Evolutionary conservation across 2,888 invertebrate species (phyloP).

Genomic region (Diarsia mendica): DNA sequence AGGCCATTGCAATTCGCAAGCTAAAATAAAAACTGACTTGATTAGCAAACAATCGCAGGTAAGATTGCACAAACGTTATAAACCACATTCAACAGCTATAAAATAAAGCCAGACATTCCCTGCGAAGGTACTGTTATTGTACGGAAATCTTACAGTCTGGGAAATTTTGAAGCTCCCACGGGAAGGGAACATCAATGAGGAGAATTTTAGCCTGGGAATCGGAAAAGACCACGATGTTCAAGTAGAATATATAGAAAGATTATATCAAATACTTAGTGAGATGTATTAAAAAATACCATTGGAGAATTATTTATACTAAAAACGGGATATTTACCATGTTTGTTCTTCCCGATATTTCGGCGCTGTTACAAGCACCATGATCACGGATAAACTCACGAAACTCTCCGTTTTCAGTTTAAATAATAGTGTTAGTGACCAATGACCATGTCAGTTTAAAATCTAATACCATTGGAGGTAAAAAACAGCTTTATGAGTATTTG

Average conservation of each 20-base stretch:
- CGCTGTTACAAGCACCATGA: too few species aligned
- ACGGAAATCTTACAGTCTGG: slow-evolving; percentile 12
- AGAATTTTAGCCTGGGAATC: slow-evolving; percentile 33
- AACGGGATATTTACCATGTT: too few species aligned
- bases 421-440: too few species aligned
- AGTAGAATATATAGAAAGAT: slow-evolving; percentile 13
- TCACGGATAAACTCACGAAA: too few species aligned
- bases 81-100: slow-evolving; percentile 18
- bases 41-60: slow-evolving; percentile 36
- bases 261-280: background rate
- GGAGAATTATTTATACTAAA: too few species aligned
- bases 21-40: slow-evolving; percentile 14
- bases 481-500: slow-evolving; percentile 1
- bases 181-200: slow-evolving; percentile 38
- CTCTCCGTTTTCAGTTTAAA: too few species aligned
- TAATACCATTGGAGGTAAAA: background rate
- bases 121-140: slow-evolving; percentile 33
- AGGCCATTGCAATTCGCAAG: slow-evolving; percentile 4
- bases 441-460: too few species aligned
- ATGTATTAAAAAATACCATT: background rate
- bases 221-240: background rate
- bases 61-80: slow-evolving; percentile 28
- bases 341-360: too few species aligned
- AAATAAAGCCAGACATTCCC: slow-evolving; percentile 21
- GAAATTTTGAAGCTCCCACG: slow-evolving; percentile 50